Conservation (phyloP, 2,113 vertebrate genomes). For the Thryonomys swinderianus region DNA sequence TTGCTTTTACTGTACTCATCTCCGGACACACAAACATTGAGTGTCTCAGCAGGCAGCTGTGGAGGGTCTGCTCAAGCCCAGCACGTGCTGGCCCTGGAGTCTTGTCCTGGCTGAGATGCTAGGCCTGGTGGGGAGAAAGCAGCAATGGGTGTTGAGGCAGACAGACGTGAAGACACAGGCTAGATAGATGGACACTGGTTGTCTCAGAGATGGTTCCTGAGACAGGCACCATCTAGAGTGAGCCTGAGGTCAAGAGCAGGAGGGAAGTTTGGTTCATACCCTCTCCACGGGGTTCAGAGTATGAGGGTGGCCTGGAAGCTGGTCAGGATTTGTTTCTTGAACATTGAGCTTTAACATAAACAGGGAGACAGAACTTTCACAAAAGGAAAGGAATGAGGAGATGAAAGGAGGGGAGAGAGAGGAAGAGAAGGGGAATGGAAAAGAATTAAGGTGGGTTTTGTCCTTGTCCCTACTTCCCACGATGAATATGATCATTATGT, state of each 20-base stretch:
- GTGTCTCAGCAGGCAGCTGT: not conserved
- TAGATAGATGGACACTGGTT: not conserved
- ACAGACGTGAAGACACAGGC: not conserved
- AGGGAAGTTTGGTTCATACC: not conserved
- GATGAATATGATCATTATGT: not conserved
- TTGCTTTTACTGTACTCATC: not conserved
- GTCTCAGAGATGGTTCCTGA: not conserved
- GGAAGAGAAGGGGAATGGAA: no score
- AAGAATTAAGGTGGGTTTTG: not conserved
- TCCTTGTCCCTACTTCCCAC: fast-evolving
- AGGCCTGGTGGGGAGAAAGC: not conserved
- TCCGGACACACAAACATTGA: not conserved
- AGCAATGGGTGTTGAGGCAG: not conserved
- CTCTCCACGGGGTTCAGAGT: not conserved
- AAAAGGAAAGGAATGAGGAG: not conserved
- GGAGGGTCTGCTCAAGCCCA: not conserved
- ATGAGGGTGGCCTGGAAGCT: not conserved
- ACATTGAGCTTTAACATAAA: not conserved
- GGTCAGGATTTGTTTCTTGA: not conserved
- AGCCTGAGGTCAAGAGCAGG: not conserved
- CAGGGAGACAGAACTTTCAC: not conserved
- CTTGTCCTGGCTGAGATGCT: not conserved
- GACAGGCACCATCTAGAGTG: not conserved
- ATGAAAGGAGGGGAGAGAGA: not conserved
- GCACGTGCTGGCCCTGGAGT: not conserved